Percentiles rank a stretch among this genome's conserved stretches.
Conservation (phyloP, 2,113 vertebrate genomes). For the Charadrius vociferus region DNA sequence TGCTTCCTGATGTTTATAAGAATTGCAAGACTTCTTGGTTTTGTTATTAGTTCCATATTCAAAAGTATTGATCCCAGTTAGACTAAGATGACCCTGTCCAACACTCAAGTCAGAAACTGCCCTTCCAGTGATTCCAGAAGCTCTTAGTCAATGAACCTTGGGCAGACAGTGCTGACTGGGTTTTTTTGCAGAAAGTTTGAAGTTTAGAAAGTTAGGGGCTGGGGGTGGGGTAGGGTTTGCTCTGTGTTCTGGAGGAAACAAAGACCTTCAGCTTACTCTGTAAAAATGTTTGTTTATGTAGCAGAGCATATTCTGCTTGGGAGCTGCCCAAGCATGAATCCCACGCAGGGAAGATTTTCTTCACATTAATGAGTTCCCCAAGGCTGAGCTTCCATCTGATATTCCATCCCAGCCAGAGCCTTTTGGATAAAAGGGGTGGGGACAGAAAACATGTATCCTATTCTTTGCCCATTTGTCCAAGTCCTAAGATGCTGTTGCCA, state of each 20-base stretch:
- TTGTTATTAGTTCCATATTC: neutral
- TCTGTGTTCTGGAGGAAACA: neutral
- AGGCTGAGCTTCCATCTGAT: neutral
- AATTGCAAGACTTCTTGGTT: neutral
- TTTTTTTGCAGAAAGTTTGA: neutral
- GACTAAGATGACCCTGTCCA: neutral
- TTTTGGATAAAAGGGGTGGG: neutral
- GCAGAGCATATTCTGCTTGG: neutral
- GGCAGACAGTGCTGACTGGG: fast-evolving
- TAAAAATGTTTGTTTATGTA: neutral
- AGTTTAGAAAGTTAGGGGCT: neutral
- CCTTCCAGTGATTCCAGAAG: neutral
- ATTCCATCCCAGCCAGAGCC: neutral
- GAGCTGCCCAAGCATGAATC: neutral
- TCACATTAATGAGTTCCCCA: neutral
- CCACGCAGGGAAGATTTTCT: neutral
- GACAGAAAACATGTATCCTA: neutral
- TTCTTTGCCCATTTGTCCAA: neutral
- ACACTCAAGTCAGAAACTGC: no score
- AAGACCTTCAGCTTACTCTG: neutral
- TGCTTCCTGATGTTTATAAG: neutral
- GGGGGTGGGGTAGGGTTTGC: neutral
- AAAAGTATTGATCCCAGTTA: neutral
- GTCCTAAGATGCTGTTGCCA: neutral
- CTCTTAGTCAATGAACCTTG: neutral